Evolutionary conservation across 2,888 invertebrate genomes (phyloP).

Genomic region (Nomada fabriciana): DNA sequence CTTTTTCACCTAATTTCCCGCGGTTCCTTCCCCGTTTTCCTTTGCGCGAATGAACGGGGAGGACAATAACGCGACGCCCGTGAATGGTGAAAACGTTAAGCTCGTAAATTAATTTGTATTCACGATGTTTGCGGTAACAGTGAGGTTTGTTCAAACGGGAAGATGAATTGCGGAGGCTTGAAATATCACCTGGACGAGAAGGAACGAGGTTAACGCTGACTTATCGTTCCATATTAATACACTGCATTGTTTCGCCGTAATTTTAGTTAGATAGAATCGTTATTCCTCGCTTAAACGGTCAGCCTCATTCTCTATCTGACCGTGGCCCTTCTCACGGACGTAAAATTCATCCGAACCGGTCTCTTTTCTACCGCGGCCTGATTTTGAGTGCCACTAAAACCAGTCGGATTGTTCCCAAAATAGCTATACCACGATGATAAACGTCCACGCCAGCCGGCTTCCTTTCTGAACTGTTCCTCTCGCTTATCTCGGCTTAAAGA

Average conservation of each 20-base stretch:
- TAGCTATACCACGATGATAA: slow-evolving; percentile 61
- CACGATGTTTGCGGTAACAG: slow-evolving; percentile 12
- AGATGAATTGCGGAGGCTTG: slow-evolving; percentile 34
- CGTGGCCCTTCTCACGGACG: slow-evolving; percentile 1
- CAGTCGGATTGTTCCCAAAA: slow-evolving; percentile 58
- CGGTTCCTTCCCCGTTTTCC: not conserved
- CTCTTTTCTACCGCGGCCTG: slow-evolving; percentile 40
- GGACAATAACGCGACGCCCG: slow-evolving; percentile 14
- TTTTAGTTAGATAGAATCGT: slow-evolving; percentile 56
- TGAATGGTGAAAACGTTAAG: not conserved
- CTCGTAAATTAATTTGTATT: slow-evolving; percentile 62
- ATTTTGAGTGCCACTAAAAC: slow-evolving; percentile 62
- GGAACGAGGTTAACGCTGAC: slow-evolving; percentile 51
- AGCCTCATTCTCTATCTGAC: slow-evolving; percentile 18
- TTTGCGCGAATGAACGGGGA: not conserved
- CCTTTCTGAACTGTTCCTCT: slow-evolving; percentile 42
- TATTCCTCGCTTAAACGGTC: slow-evolving; percentile 51
- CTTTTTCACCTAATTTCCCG: slow-evolving; percentile 19
- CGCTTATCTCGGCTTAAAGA: slow-evolving; percentile 63
- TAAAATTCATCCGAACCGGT: not conserved
- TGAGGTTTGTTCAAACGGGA: slow-evolving; percentile 1
- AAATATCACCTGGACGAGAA: slow-evolving; percentile 27
- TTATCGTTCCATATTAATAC: slow-evolving; percentile 46
- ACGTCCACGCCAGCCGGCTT: slow-evolving; percentile 43
- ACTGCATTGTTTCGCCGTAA: slow-evolving; percentile 42